Percentiles rank a stretch among this genome's conserved stretches.
These are phyloP conservation scores for Strongylocentrotus purpuratus DNA, from an alignment of 35 echinoderm and acorn worm species.

Conservation along the genomic window DNA sequence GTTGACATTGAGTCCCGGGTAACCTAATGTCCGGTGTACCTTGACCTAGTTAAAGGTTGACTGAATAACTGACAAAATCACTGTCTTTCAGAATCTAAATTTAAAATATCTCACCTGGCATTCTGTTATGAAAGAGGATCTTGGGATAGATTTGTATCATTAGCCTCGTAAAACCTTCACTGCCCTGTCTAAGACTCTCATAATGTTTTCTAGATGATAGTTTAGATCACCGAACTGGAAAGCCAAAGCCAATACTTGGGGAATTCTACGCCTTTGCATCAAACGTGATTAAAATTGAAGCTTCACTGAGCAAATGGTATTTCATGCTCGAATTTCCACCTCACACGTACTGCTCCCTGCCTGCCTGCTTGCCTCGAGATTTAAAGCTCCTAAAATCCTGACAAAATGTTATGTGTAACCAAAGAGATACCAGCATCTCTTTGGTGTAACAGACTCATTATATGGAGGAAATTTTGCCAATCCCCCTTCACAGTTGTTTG, in stretches of 20 bases:
- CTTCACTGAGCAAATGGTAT: slow-evolving; percentile 11
- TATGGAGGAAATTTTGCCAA: no score
- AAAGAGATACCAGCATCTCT: no score
- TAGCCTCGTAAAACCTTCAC: no score
- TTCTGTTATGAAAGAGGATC: no score
- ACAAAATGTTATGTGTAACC: no score
- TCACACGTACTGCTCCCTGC: neutral
- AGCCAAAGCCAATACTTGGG: neutral
- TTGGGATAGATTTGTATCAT: no score
- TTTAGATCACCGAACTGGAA: neutral
- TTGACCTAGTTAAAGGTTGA: neutral
- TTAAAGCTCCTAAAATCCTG: neutral
- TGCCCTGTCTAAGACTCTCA: no score
- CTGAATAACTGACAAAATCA: no score
- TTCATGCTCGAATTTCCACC: neutral
- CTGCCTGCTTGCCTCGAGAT: neutral
- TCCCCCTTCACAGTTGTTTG: no score
- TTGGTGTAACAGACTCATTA: no score
- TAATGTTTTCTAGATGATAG: neutral
- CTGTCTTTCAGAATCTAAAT: no score
- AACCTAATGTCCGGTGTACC: neutral
- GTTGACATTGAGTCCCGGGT: neutral
- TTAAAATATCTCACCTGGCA: no score
- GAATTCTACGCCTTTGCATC: neutral
- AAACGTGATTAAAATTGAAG: neutral